Percentiles rank a stretch among this genome's conserved stretches.
Evolutionary conservation across 2,888 invertebrate genomes (phyloP).

Genomic region (Silvanus unidentatus): DNA sequence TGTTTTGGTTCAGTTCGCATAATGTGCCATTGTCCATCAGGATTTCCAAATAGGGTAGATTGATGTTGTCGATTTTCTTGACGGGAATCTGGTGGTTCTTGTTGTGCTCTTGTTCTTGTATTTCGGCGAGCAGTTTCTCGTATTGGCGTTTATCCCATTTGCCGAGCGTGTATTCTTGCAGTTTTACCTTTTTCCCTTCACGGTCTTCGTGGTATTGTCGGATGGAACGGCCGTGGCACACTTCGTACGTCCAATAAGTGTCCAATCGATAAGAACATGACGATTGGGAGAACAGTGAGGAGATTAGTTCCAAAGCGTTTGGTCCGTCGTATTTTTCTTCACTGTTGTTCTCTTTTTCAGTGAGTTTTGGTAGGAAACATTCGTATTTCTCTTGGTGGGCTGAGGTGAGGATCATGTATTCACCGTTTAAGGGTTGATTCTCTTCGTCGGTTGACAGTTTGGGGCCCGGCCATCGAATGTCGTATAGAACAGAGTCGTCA

Average conservation of each 20-base stretch:
- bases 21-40: constrained; percentile 82
- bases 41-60: constrained; percentile 82
- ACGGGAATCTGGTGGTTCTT: constrained; percentile 47
- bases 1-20: constrained; percentile 80
- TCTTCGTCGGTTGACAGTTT: constrained; percentile 25
- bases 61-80: constrained; percentile 81
- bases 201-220: constrained; percentile 95
- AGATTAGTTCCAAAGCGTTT: constrained; percentile 70
- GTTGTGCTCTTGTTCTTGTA: constrained; percentile 49
- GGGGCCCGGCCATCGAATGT: constrained; percentile 69
- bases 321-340: constrained; percentile 65
- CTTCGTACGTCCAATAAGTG: constrained; percentile 94
- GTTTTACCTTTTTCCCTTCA: constrained; percentile 74
- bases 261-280: constrained; percentile 83
- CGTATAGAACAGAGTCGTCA: constrained; percentile 75
- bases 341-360: constrained; percentile 50
- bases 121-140: constrained; percentile 51
- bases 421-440: constrained; percentile 43
- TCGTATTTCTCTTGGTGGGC: constrained; percentile 76
- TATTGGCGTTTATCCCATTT: constrained; percentile 65
- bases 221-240: constrained; percentile 88
- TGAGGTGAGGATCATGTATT: constrained; percentile 65
- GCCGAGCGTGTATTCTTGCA: constrained; percentile 83
- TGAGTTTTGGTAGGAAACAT: constrained; percentile 70
- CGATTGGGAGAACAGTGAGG: constrained; percentile 69